Evolutionary conservation across 2,888 invertebrate species (phyloP).

Genomic region (Amiota mariae): DNA sequence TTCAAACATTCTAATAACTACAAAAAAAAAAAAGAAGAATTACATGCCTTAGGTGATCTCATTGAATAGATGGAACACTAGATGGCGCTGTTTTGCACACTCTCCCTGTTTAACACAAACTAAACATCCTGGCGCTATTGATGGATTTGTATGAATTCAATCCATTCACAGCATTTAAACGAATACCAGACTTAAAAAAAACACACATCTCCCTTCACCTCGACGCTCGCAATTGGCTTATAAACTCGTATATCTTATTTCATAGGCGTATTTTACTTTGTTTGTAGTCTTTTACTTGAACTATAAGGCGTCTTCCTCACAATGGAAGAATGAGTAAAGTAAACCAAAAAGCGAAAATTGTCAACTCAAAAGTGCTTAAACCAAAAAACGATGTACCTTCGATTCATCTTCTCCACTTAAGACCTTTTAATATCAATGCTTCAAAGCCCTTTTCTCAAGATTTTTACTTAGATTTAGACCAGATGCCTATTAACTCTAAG

Average conservation of each 20-base stretch:
- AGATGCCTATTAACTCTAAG: too few relatives aligned
- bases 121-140: slow-evolving; percentile 43
- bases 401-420: too few relatives aligned
- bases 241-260: not conserved
- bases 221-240: not conserved
- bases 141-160: slow-evolving; percentile 62
- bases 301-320: too few relatives aligned
- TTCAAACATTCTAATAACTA: slow-evolving; percentile 50
- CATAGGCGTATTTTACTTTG: too few relatives aligned
- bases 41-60: slow-evolving; percentile 23
- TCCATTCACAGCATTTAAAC: slow-evolving; percentile 42
- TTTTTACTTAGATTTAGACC: too few relatives aligned
- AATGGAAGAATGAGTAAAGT: too few relatives aligned
- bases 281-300: too few relatives aligned
- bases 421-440: too few relatives aligned
- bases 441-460: too few relatives aligned
- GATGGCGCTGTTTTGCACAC: slow-evolving; percentile 58
- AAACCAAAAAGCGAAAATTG: too few relatives aligned
- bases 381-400: too few relatives aligned
- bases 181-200: slow-evolving; percentile 11
- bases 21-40: slow-evolving; percentile 10
- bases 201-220: slow-evolving; percentile 6
- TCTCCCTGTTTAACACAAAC: slow-evolving; percentile 33
- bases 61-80: slow-evolving; percentile 22
- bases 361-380: too few relatives aligned